Evolutionary conservation across 1,140 invertebrate species (phyloP).

Genomic region (Pogonomyrmex barbatus): DNA sequence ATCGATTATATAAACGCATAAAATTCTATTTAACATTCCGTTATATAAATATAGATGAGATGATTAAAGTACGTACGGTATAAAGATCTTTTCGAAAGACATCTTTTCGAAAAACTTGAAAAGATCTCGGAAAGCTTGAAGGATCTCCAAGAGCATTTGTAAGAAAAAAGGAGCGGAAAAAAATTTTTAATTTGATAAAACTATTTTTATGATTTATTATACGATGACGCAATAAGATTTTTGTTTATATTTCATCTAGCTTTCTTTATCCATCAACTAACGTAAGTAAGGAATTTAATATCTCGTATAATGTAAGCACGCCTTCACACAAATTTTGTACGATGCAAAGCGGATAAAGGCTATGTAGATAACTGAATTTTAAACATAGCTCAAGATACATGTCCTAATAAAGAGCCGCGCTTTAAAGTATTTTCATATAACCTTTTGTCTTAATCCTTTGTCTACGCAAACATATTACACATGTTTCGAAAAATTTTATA

Average conservation of each 20-base stretch:
- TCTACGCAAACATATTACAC: conserved; percentile 14
- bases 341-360: conserved; percentile 31
- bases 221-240: neutral
- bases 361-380: conserved; percentile 44
- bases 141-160: neutral
- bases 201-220: conserved; percentile 12
- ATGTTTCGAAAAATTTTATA: conserved; percentile 16
- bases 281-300: conserved; percentile 39
- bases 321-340: conserved; percentile 31
- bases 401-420: conserved; percentile 25
- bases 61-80: neutral
- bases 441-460: conserved; percentile 13
- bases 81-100: neutral
- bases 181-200: neutral
- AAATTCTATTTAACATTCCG: conserved; percentile 32
- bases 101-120: neutral
- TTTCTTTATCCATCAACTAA: conserved; percentile 22
- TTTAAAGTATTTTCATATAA: conserved; percentile 41
- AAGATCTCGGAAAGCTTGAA: neutral
- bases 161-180: neutral
- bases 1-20: neutral
- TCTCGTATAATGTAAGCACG: conserved; percentile 27
- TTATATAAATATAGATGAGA: conserved; percentile 1
- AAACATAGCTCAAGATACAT: conserved; percentile 13
- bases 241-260: conserved; percentile 12